phyloP scores from a whole-genome alignment of 2,113 vertebrate genomes.

The Hippocampus zosterae region DNA sequence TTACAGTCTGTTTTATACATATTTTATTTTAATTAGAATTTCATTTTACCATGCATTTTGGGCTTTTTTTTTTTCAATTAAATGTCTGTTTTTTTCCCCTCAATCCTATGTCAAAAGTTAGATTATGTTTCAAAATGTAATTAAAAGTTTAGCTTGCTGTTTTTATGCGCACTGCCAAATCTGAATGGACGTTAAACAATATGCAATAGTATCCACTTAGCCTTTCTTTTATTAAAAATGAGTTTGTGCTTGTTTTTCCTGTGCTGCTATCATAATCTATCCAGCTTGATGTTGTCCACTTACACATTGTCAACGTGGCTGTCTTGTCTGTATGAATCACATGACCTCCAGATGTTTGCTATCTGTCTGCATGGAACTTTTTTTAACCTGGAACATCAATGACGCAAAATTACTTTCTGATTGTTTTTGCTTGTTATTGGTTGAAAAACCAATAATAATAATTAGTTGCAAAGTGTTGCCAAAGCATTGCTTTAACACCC shows the following conservation, averaged over 20 bases:
- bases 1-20: background rate
- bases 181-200: background rate
- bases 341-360: constrained; percentile 5
- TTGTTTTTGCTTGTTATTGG: background rate
- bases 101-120: background rate
- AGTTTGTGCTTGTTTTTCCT: background rate
- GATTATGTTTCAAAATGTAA: background rate
- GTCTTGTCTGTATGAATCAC: constrained; percentile 13
- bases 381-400: background rate
- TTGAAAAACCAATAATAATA: background rate
- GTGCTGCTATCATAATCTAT: constrained; percentile 1
- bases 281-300: background rate
- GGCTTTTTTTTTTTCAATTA: background rate
- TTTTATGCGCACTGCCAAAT: background rate
- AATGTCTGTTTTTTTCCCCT: background rate
- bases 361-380: constrained; percentile 40
- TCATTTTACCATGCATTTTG: background rate
- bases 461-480: background rate
- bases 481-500: constrained; percentile 16
- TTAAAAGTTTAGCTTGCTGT: background rate
- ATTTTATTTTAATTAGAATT: background rate
- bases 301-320: background rate
- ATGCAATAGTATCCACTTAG: background rate
- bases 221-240: background rate
- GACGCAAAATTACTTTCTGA: background rate